phyloP scores from a whole-genome alignment of 1,140 invertebrate species.

The Scaptomyza graminum region DNA sequence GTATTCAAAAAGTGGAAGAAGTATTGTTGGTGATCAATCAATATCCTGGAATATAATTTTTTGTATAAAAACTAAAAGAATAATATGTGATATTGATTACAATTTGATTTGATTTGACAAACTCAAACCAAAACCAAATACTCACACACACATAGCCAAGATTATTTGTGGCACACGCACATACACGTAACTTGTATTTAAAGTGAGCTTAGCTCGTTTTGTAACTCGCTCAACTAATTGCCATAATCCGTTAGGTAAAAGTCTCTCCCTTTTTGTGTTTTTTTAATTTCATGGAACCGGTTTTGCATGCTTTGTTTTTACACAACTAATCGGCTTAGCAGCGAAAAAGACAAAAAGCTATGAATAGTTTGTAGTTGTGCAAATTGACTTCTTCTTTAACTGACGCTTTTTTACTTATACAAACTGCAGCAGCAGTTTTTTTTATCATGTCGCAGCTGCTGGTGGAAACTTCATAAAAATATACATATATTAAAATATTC shows the following conservation, averaged over 20 bases:
- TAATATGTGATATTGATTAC: too few species aligned
- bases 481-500: constrained; percentile 40
- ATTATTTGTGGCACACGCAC: constrained; percentile 5
- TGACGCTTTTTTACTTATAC: constrained; percentile 41
- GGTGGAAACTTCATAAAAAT: not conserved
- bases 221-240: constrained; percentile 67
- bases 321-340: constrained; percentile 69
- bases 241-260: constrained; percentile 69
- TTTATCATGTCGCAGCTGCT: constrained; percentile 16
- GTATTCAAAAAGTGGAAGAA: too few species aligned
- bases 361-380: constrained; percentile 32
- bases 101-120: too few species aligned
- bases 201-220: constrained; percentile 54
- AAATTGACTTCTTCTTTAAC: constrained; percentile 55
- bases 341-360: not conserved
- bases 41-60: too few species aligned
- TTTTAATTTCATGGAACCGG: constrained; percentile 18
- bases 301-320: constrained; percentile 54
- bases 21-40: too few species aligned
- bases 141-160: not conserved
- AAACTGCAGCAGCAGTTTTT: not conserved
- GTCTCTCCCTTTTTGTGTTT: constrained; percentile 20
- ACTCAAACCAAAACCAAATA: not conserved
- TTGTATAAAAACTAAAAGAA: too few species aligned
- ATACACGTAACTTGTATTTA: constrained; percentile 23